Evolutionary conservation across 2,888 invertebrate genomes (phyloP), one percentile per base, ranked within the genome.

Genomic region (Parelbella ahira): DNA sequence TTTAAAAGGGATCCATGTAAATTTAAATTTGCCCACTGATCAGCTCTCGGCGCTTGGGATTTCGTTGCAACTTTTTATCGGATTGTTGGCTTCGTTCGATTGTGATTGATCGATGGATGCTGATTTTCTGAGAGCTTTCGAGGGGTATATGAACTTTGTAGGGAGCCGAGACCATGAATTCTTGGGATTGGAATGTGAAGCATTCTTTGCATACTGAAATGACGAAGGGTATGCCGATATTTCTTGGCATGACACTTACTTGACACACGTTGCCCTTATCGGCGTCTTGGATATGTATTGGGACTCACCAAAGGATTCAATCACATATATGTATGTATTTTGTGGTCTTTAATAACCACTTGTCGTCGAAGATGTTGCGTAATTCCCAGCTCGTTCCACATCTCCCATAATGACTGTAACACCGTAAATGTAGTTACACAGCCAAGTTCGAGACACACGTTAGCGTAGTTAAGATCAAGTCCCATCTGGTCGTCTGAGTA

Each of bases 401-500:
- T 37, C 28, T 28, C 37, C 9, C 5, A 37, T 37, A 37, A 27
- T 9, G 4, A 15, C 15, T 3, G 20, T 28, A 28, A 37, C 37
- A 36, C 8, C 15, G 30, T 41, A 44, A 45, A 43, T 46, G 39
- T 28, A 47, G 42, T 42, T 47, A 42, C 28, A 30, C 30, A 20
- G 42, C 45, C 37, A 44, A 45, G 49, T 41, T 39, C 36, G 30
- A 32, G 39, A 41, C 45, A n/a, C n/a, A 32, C 33, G 38, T 38
- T 30, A 38, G 38, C 34, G 9, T 38, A 38, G 34, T 37, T 43
- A 47, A 43, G 45, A 45, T 21, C 29, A 23, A 38, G 44, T 44
- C 47, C 43, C 48, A 47, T 44, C 29, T 46, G 48, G 32, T 37
- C 37, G 45, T 37, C 36, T 18, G 18, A 30, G 34, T 52, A 45